Conservation (phyloP, 2,113 vertebrate species). For the Hypomesus transpacificus region DNA sequence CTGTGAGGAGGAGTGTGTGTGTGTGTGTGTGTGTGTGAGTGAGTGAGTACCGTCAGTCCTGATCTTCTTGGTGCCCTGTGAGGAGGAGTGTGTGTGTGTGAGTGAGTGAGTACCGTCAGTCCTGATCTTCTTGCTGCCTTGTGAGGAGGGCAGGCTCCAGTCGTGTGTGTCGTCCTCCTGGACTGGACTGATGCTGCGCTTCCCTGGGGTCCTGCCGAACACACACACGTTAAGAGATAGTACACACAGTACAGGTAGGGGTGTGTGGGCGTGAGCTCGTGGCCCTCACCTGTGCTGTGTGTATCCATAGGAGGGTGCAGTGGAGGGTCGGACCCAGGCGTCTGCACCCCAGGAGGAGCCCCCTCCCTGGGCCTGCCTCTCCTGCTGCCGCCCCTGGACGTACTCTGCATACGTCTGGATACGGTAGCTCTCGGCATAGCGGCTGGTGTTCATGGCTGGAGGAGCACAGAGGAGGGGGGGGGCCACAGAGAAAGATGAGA, state of each 20-base stretch:
- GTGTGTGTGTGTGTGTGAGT: neutral
- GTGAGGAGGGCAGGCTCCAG: constrained; percentile 63
- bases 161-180: constrained; percentile 64
- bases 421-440: constrained; percentile 93
- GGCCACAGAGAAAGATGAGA: neutral
- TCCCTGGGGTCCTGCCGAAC: constrained; percentile 63
- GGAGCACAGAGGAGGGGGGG: neutral
- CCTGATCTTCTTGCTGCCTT: constrained; percentile 76
- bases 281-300: constrained; percentile 46
- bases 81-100: constrained; percentile 34
- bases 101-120: neutral
- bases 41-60: neutral
- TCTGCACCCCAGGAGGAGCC: constrained; percentile 77
- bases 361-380: constrained; percentile 72
- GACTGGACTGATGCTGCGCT: constrained; percentile 85
- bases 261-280: neutral
- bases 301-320: constrained; percentile 54
- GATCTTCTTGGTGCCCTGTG: constrained; percentile 77
- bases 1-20: too few species aligned
- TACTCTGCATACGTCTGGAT: constrained; percentile 98
- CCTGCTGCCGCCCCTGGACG: constrained; percentile 77
- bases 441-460: constrained; percentile 94
- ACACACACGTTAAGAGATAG: constrained; percentile 7
- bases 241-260: neutral
- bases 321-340: constrained; percentile 79